phyloP scores from a whole-genome alignment of 2,113 vertebrate species.

The Astatoreochromis straeleni region DNA sequence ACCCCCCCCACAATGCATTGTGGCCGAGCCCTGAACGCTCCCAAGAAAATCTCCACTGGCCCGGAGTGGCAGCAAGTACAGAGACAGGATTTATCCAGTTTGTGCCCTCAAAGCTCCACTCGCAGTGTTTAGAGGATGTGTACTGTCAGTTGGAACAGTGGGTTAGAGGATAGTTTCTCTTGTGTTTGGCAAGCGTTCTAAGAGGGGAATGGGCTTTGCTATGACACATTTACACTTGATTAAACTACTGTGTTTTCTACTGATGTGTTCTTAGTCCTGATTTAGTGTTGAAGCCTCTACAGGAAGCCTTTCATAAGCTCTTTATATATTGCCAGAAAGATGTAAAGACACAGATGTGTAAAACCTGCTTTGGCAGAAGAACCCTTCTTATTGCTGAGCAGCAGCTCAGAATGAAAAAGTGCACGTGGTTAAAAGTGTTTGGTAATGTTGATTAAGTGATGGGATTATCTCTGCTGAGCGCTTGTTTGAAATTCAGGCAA shows the following conservation, averaged over 20 bases:
- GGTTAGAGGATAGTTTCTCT: constrained; percentile 2
- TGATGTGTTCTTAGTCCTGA: constrained; percentile 17
- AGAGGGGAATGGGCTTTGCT: background rate
- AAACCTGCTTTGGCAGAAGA: constrained; percentile 7
- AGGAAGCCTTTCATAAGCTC: constrained; percentile 5
- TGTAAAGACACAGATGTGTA: constrained; percentile 4
- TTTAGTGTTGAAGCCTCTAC: constrained; percentile 7
- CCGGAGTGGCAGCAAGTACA: constrained; percentile 22
- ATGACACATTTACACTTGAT: constrained; percentile 36
- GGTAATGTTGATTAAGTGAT: background rate
- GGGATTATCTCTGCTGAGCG: background rate
- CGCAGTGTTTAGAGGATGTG: background rate
- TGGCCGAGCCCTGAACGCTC: constrained; percentile 2
- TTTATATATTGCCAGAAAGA: constrained; percentile 18
- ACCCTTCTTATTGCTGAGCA: background rate
- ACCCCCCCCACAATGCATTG: constrained; percentile 13
- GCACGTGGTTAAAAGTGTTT: background rate
- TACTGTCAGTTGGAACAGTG: constrained; percentile 13
- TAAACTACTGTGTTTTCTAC: constrained; percentile 15
- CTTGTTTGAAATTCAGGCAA: background rate
- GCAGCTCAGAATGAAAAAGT: background rate
- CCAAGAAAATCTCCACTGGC: constrained; percentile 27
- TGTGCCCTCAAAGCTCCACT: constrained; percentile 33
- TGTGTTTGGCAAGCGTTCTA: constrained; percentile 15
- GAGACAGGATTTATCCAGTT: constrained; percentile 35